Evolutionary conservation across 2,113 vertebrate genomes (phyloP), one percentile per base, ranked within the genome.

Genomic region (Diphyllodes magnificus): DNA sequence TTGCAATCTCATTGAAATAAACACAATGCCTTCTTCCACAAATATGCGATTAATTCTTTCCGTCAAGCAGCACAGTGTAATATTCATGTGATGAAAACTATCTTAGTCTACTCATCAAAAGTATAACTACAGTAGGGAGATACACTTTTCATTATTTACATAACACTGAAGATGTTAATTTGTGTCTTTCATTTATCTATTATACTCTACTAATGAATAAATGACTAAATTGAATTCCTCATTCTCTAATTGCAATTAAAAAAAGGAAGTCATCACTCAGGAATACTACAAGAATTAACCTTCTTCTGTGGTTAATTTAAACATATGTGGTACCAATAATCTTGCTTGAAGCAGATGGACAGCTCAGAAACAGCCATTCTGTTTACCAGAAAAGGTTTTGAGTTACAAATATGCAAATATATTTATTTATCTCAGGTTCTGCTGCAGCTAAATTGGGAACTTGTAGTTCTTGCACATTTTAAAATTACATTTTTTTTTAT

Each of bases 141-240:
- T 31, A 83, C 25, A 54, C 28, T 78, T 92, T 90, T 87, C 24
- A 35, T 86, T 94, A 86, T 93, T 96, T 94, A 90, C 64, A 37
- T 85, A 94, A 76, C 33, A 66, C 17, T 1, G 0, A 83, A 91
- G 45, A 83, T 13, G 68, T 70, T 75, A 50, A 69, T 86, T 90
- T 82, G 27, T 89, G 60, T 86, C 51, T 88, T 93, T 82, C 44
- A 30, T 93, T 85, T 90, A 69, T 81, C 59, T 92, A 22, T 93
- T 93, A 63, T 87, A 56, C 13, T 70, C 50, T 73, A 35, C 49
- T 70, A 95, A 88, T 90, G 87, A 95, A 85, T 73, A 91, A 92
- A 90, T 7, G 0, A 93, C 54, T 86, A 73, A 76, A 91, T 23
- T 54, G 47, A 88, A 88, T 66, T 35, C 20, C 33, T 83, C 13